Conservation (phyloP, 2,113 vertebrate genomes). For the Urocolius indicus region DNA sequence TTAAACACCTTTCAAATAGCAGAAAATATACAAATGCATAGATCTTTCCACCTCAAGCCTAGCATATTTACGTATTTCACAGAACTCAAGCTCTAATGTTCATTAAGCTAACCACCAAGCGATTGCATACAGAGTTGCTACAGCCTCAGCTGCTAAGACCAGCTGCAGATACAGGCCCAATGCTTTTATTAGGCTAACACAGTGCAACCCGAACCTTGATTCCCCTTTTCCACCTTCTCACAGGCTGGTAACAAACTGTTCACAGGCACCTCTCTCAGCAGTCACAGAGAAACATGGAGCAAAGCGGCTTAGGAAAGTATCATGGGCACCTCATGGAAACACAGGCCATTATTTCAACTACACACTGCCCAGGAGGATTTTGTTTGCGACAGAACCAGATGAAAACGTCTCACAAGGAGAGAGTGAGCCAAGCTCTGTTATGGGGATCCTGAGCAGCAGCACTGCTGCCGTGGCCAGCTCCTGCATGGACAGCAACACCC, state of each 20-base stretch:
- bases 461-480: not conserved
- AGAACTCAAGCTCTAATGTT: not conserved
- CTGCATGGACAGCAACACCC: not conserved
- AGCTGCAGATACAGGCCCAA: not conserved
- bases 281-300: not conserved
- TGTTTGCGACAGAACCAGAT: not conserved
- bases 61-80: fast-evolving
- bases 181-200: not conserved
- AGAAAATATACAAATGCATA: not conserved
- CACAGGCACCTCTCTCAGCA: not conserved
- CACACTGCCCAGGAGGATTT: not conserved
- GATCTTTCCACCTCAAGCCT: not conserved
- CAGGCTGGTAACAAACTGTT: not conserved
- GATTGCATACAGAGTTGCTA: not conserved
- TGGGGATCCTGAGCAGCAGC: not conserved
- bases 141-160: not conserved
- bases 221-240: not conserved
- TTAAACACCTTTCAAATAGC: not conserved
- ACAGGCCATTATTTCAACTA: not conserved
- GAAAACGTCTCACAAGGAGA: not conserved
- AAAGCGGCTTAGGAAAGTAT: fast-evolving
- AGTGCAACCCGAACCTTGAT: not conserved
- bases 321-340: not conserved
- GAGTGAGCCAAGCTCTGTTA: not conserved
- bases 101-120: not conserved